Conservation (phyloP, 2,113 vertebrate species). For the Chloropsis cyanopogon region DNA sequence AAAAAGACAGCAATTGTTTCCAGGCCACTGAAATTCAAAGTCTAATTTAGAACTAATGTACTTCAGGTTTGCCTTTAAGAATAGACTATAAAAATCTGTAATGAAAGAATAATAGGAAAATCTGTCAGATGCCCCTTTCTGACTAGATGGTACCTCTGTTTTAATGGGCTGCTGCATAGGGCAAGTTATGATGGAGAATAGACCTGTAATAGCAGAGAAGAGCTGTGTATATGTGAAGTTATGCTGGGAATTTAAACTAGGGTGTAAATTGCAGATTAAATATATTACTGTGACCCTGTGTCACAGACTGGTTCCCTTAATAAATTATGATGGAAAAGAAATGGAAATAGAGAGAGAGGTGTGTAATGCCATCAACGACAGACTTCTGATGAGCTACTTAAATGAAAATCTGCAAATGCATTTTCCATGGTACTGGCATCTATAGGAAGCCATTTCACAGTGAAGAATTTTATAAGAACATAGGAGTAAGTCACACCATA, state of each 20-base stretch:
- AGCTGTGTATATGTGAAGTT: neutral
- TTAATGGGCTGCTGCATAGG: neutral
- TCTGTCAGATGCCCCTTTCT: neutral
- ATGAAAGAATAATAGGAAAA: neutral
- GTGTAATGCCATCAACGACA: neutral
- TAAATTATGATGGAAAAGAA: slow-evolving; percentile 3
- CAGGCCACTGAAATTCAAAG: slow-evolving; percentile 24
- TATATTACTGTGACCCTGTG: neutral
- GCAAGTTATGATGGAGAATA: neutral
- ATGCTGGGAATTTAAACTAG: slow-evolving; percentile 23
- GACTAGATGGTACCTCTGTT: neutral
- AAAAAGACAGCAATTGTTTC: neutral
- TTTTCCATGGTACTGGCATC: slow-evolving; percentile 25
- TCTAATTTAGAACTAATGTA: neutral
- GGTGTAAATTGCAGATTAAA: slow-evolving; percentile 7
- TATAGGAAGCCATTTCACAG: slow-evolving; percentile 34
- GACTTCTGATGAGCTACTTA: neutral
- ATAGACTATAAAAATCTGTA: neutral
- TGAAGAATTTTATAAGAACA: slow-evolving; percentile 1
- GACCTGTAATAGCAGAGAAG: neutral
- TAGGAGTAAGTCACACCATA: neutral
- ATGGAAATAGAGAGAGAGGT: neutral
- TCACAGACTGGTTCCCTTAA: neutral
- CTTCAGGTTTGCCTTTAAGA: slow-evolving; percentile 8
- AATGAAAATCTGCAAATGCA: slow-evolving; percentile 15